Conservation (phyloP, 2,888 invertebrate species). For the Epirrita christyi region DNA sequence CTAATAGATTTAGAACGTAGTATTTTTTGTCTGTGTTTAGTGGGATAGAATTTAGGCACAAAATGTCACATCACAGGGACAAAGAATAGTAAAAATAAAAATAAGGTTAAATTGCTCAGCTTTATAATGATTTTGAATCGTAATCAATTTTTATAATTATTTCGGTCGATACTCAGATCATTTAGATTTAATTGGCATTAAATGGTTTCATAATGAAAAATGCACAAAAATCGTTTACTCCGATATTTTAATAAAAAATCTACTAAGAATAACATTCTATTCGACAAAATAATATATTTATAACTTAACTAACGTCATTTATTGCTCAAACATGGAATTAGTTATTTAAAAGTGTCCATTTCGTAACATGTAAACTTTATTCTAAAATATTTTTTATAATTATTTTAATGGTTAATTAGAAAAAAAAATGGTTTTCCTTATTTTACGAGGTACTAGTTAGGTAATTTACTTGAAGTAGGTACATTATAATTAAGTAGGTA, state of each 20-base stretch:
- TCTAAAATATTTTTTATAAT: background rate
- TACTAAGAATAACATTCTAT: too few species aligned
- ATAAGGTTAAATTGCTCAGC: background rate
- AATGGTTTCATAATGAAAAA: background rate
- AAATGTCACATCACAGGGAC: too few species aligned
- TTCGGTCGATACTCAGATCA: background rate
- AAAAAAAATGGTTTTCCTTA: slow-evolving; percentile 34
- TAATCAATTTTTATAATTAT: background rate
- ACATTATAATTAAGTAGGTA: too few species aligned
- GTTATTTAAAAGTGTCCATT: background rate
- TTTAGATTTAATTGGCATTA: too few species aligned
- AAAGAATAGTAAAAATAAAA: too few species aligned
- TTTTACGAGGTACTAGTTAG: slow-evolving; percentile 54
- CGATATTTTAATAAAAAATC: too few species aligned
- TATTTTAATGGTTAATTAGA: background rate
- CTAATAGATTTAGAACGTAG: background rate
- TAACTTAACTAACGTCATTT: too few species aligned
- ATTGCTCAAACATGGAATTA: slow-evolving; percentile 8
- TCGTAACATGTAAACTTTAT: background rate
- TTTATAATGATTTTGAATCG: background rate
- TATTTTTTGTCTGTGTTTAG: background rate
- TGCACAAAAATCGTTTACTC: too few species aligned
- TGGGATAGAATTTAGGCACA: too few species aligned
- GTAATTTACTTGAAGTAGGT: slow-evolving; percentile 9
- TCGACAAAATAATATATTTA: too few species aligned